These are phyloP conservation scores for Cercocebus atys DNA, from an alignment of 2,113 vertebrate genomes.

Conservation along the genomic window DNA sequence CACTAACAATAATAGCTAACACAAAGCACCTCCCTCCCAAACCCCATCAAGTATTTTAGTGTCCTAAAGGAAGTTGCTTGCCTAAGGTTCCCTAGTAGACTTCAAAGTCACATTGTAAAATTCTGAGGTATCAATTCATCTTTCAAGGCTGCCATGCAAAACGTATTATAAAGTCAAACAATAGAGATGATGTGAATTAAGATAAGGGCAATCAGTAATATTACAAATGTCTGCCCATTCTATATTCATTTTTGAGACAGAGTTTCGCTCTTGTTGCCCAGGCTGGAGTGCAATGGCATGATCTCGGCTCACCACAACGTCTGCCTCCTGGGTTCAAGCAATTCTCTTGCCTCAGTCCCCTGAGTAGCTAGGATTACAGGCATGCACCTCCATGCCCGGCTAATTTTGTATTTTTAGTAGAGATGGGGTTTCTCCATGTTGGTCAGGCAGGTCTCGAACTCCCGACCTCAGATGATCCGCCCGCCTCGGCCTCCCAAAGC, in stretches of 20 bases:
- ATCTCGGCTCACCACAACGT: too few species aligned
- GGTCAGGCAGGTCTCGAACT: too few species aligned
- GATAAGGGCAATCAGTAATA: not conserved
- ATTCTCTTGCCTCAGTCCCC: too few species aligned
- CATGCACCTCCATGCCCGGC: too few species aligned
- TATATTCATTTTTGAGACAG: not conserved
- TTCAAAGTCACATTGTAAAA: constrained; percentile 12
- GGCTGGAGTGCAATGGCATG: too few species aligned
- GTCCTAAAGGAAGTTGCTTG: not conserved
- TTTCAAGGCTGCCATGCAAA: not conserved
- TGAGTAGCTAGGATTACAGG: too few species aligned
- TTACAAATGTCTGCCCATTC: not conserved
- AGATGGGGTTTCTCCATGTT: too few species aligned
- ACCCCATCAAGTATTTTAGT: not conserved
- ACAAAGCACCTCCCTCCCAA: not conserved
- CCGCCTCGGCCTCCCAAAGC: too few species aligned
- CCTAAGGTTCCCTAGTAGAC: not conserved
- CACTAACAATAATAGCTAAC: not conserved
- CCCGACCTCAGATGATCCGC: too few species aligned
- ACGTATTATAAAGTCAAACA: not conserved
- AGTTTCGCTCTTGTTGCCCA: too few species aligned
- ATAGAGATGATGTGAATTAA: not conserved
- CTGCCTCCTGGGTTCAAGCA: too few species aligned
- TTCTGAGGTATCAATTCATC: not conserved
- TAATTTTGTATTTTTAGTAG: too few species aligned